Percentiles rank a stretch among this genome's conserved stretches.
Conservation (phyloP, 2,113 vertebrate species). For the Tachysurus fulvidraco region DNA sequence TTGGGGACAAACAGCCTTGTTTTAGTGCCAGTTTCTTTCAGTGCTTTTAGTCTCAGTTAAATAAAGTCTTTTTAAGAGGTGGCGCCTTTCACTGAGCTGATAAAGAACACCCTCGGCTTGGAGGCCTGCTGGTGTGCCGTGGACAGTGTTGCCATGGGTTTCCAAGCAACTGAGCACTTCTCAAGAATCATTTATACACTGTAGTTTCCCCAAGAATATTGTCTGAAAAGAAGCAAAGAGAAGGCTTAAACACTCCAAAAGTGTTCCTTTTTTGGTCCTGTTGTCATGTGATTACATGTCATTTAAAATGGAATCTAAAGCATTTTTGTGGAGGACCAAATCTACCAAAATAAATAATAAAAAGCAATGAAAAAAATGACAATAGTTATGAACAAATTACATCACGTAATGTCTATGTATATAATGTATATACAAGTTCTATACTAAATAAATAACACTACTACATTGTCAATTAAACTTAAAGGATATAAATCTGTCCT, state of each 20-base stretch:
- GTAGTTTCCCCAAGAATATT: constrained; percentile 34
- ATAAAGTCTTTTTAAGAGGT: constrained; percentile 48
- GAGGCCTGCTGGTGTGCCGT: constrained; percentile 35
- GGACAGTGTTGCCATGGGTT: constrained; percentile 50
- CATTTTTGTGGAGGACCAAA: background rate
- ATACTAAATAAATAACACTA: too few relatives aligned
- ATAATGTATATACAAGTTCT: background rate
- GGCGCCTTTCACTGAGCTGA: constrained; percentile 45
- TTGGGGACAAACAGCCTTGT: constrained; percentile 30
- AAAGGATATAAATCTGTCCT: too few relatives aligned
- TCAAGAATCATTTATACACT: constrained; percentile 48
- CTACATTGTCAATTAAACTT: too few relatives aligned
- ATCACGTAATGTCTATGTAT: background rate
- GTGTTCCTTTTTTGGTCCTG: background rate
- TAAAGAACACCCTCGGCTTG: constrained; percentile 43
- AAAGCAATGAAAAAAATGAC: background rate
- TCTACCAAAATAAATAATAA: background rate
- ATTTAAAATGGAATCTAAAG: background rate
- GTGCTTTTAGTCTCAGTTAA: constrained; percentile 36
- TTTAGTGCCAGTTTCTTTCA: constrained; percentile 37
- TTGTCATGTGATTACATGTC: background rate
- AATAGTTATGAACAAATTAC: background rate
- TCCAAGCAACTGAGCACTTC: constrained; percentile 52
- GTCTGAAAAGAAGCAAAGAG: constrained; percentile 9
- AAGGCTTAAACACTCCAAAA: background rate